Conservation (phyloP, 2,797 vertebrate genomes). For the Orestias chungarensis region DNA sequence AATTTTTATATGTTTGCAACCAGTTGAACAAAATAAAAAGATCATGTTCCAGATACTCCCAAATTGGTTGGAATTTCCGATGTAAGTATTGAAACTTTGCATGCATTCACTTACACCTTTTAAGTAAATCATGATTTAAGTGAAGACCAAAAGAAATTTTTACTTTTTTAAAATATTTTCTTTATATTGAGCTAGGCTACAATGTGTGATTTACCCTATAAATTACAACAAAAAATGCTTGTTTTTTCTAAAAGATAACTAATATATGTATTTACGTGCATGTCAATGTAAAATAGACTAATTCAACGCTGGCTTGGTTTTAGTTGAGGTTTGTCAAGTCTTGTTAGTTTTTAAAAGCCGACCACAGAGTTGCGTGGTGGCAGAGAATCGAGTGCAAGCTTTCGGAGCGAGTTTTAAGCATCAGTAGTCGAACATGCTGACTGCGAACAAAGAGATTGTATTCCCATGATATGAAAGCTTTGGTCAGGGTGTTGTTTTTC, state of each 20-base stretch:
- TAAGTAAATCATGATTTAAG: background rate
- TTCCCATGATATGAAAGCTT: constrained; percentile 66
- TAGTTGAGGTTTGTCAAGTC: constrained; percentile 13
- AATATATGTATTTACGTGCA: background rate
- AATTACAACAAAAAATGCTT: background rate
- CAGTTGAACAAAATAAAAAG: background rate
- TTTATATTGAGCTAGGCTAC: no score
- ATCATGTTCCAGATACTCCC: no score
- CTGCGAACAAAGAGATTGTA: constrained; percentile 65
- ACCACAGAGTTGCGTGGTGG: constrained; percentile 50
- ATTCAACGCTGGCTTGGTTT: constrained; percentile 9
- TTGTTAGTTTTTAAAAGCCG: constrained; percentile 27
- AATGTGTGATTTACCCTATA: background rate
- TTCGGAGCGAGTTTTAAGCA: constrained; percentile 56
- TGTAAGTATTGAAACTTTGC: background rate
- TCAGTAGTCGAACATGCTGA: constrained; percentile 74
- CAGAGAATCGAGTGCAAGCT: constrained; percentile 57
- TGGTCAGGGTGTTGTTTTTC: constrained; percentile 57
- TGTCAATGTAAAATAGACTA: background rate
- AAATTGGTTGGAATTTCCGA: background rate
- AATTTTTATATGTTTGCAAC: background rate
- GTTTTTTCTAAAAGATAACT: background rate
- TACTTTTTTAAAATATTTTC: no score
- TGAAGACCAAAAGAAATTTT: no score
- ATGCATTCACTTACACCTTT: background rate